Percentiles rank a stretch among this genome's conserved stretches.
These are phyloP conservation scores for Bombyx mori DNA, from an alignment of 1,140 invertebrate genomes.

Conservation along the genomic window ASM3026992v2 NC_085125.1:9745001-9745500, in stretches of 20 bases:
- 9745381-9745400: no score
- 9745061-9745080: constrained; percentile 11
- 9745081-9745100: constrained; percentile 18
- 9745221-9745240: background rate
- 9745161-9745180: constrained; percentile 47
- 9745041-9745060: constrained; percentile 3
- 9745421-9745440: no score
- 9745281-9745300: background rate
- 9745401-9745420: no score
- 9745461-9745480: no score
- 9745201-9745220: constrained; percentile 13
- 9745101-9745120: constrained; percentile 18
- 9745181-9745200: constrained; percentile 26
- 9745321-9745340: no score
- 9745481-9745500: no score
- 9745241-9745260: background rate
- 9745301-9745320: no score
- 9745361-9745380: no score
- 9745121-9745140: constrained; percentile 52
- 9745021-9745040: background rate
- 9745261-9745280: background rate
- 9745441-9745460: no score
- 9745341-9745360: no score
- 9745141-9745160: constrained; percentile 36
- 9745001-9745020: no score